Conservation (phyloP, 2,797 vertebrate species). For the Myotis myotis region DNA sequence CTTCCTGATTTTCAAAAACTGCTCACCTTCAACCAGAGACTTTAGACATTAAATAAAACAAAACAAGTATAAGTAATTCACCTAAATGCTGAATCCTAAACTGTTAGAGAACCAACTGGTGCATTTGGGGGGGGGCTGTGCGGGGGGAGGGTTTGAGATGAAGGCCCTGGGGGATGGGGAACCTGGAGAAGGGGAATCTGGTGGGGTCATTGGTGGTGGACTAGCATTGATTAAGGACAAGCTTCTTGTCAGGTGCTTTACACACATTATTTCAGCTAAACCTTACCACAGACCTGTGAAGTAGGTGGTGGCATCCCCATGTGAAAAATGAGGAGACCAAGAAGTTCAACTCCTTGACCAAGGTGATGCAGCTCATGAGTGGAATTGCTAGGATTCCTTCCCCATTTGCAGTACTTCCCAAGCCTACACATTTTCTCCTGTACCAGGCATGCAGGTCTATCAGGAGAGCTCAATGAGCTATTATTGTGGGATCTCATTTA, state of each 20-base stretch:
- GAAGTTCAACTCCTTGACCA: background rate
- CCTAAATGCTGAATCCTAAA: background rate
- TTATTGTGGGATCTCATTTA: background rate
- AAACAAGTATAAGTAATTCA: background rate
- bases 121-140: background rate
- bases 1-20: background rate
- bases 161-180: background rate
- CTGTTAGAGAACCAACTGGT: background rate
- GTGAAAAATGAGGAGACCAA: background rate
- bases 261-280: background rate
- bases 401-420: background rate
- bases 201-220: background rate
- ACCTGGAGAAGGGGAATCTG: background rate
- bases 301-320: background rate
- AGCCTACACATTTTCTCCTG: background rate
- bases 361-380: background rate
- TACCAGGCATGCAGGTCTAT: background rate
- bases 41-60: background rate
- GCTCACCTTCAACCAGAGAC: background rate
- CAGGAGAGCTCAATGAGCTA: background rate
- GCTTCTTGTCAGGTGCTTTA: background rate
- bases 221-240: background rate
- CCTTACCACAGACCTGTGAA: background rate
- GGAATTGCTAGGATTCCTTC: background rate
- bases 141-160: background rate